These are phyloP conservation scores for Knipowitschia caucasica DNA, from an alignment of 2,797 vertebrate genomes.

Conservation along the genomic window DNA sequence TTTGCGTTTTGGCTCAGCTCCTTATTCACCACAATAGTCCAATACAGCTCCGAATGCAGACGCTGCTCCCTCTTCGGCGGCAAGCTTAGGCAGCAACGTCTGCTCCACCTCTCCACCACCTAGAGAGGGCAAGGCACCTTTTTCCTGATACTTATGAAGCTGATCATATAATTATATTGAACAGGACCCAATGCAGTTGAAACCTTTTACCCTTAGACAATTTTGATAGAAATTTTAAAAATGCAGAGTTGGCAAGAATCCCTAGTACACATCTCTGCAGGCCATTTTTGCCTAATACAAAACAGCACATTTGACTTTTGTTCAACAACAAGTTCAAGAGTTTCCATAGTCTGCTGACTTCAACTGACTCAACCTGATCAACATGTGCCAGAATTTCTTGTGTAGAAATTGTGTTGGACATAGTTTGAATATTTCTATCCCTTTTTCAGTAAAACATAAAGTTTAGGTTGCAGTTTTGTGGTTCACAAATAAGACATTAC, in stretches of 20 bases:
- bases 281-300: conserved; percentile 46
- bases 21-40: no score
- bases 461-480: background rate
- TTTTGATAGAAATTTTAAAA: no score
- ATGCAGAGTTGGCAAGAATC: conserved; percentile 47
- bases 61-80: no score
- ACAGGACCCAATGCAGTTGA: no score
- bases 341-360: conserved; percentile 45
- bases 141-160: no score
- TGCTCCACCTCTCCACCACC: no score
- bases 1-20: no score
- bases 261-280: conserved; percentile 49
- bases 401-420: background rate
- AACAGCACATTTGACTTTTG: conserved; percentile 50
- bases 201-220: conserved; percentile 46
- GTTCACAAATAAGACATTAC: background rate
- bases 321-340: conserved; percentile 37
- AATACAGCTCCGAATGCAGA: no score
- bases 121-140: no score
- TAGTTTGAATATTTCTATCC: background rate
- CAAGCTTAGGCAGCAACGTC: no score
- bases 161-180: no score
- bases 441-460: no score
- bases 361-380: conserved; percentile 42
- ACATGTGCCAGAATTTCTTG: conserved; percentile 2